Evolutionary conservation across 2,797 vertebrate genomes (phyloP).

Genomic region (Tolypeutes matacus): DNA sequence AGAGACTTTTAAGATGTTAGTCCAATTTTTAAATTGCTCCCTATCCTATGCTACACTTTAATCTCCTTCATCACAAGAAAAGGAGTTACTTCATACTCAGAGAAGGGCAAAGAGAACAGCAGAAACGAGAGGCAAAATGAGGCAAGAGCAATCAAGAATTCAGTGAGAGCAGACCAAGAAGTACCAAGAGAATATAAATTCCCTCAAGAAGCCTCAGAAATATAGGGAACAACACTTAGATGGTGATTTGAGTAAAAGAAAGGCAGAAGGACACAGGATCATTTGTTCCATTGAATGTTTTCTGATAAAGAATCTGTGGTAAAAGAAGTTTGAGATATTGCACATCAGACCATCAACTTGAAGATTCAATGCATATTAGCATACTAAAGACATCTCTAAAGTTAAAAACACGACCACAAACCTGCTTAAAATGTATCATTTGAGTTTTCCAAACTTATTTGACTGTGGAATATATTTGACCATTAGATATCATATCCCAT

Average conservation of each 20-base stretch:
- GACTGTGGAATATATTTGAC: not conserved
- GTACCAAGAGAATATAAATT: not conserved
- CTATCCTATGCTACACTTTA: not conserved
- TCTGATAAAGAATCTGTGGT: not conserved
- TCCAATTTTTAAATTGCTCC: not conserved
- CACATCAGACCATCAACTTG: not conserved
- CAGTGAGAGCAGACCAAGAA: not conserved
- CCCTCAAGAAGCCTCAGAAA: not conserved
- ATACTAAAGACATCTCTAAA: constrained; percentile 8
- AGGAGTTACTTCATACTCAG: not conserved
- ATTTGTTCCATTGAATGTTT: constrained; percentile 1
- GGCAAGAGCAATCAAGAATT: not conserved
- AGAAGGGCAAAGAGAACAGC: not conserved
- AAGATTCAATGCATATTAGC: not conserved
- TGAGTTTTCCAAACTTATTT: constrained; percentile 27
- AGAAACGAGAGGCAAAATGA: not conserved
- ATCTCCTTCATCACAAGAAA: not conserved
- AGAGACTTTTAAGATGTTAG: not conserved
- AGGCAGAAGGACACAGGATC: not conserved
- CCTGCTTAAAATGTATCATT: not conserved
- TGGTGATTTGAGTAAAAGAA: not conserved
- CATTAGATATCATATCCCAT: not conserved
- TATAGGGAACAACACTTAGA: not conserved
- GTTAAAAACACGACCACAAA: not conserved
- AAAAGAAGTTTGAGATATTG: constrained; percentile 27